Base-by-base conservation (phyloP, 2,888 invertebrate genomes). In the Laothoe populi region DNA sequence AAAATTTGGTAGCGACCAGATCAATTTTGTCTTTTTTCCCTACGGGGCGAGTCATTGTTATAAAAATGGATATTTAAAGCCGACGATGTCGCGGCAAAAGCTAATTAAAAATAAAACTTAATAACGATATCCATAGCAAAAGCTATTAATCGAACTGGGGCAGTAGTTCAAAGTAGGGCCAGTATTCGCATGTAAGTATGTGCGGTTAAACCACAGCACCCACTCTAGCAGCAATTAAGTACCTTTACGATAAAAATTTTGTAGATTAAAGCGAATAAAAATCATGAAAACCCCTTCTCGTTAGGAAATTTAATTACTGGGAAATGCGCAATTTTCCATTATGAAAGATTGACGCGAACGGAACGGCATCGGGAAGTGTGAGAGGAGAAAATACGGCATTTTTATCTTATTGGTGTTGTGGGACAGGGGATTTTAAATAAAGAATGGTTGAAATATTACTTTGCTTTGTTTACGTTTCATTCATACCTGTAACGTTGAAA, bases 271-370 rank as follows among this genome's bases (percentile, higher is more conserved):
- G 11, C 11, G 31, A 53, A 53, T 19, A 53, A 21, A 53, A 53
- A 16, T 1, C 10, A 53, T 19, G 19, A 53, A 53, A 53, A 53
- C 53, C 49, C 8, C 49, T 4, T 35, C 53, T 53, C 53, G 53
- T 53, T 53, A 53, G 53, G 19, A 53, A 53, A 53, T 53, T 53
- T 53, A 53, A 53, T 53, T 53, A 35, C 53, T 53, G 35, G 53
- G 19, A 35, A 53, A 31, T 53, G 35, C 53, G 53, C 53, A 53
- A 53, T 53, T 53, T 53, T 53, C 19, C 53, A 53, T 31, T 53
- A 53, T 53, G 19, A 53, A 53, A 53, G 53, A 53, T 35, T 53
- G 53, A 53, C 35, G 53, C 2, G 16, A 44, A 44, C 44, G 44
- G 19, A 44, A 44, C 8, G 16, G 44, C 7, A 26, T 48, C 19